phyloP scores from a whole-genome alignment of 2,797 vertebrate genomes.

The Agapornis canus region DNA sequence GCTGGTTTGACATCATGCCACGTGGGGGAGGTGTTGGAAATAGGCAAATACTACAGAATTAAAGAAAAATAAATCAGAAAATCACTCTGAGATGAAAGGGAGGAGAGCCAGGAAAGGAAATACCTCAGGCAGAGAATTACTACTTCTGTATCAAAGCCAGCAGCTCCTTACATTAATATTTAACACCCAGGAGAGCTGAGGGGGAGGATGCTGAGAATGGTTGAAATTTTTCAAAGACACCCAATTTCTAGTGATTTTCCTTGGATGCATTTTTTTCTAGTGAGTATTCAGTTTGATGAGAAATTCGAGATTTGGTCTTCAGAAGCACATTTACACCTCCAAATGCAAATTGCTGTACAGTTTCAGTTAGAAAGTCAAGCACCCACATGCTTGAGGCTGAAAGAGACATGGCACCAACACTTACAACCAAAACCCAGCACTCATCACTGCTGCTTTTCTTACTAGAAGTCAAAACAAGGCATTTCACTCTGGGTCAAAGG shows the following conservation, averaged over 20 bases:
- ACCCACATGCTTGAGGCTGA: not conserved
- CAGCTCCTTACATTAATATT: constrained; percentile 58
- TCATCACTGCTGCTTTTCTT: not conserved
- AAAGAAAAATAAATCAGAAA: not conserved
- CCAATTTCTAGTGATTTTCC: constrained; percentile 11
- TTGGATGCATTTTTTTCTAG: not conserved
- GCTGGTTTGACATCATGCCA: constrained; percentile 54
- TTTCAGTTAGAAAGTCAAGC: not conserved
- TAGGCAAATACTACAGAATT: constrained; percentile 15
- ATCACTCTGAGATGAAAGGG: constrained; percentile 11
- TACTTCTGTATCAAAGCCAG: constrained; percentile 54
- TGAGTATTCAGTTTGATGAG: not conserved
- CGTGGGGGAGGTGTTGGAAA: constrained; percentile 35
- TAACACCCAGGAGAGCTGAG: constrained; percentile 44
- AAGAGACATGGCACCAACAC: not conserved
- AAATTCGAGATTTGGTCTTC: not conserved
- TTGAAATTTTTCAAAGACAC: constrained; percentile 44
- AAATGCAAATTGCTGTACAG: not conserved
- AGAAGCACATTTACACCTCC: not conserved
- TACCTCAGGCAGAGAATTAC: constrained; percentile 64
- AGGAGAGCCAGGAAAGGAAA: constrained; percentile 55
- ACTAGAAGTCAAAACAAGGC: not conserved
- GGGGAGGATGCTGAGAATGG: constrained; percentile 23
- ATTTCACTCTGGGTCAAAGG: not conserved
- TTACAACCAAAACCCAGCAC: not conserved